A percentile compares a stretch with the other conserved stretches of the same genome.
Conservation (phyloP, 2,113 vertebrate genomes). For the Delphinapterus leucas region DNA sequence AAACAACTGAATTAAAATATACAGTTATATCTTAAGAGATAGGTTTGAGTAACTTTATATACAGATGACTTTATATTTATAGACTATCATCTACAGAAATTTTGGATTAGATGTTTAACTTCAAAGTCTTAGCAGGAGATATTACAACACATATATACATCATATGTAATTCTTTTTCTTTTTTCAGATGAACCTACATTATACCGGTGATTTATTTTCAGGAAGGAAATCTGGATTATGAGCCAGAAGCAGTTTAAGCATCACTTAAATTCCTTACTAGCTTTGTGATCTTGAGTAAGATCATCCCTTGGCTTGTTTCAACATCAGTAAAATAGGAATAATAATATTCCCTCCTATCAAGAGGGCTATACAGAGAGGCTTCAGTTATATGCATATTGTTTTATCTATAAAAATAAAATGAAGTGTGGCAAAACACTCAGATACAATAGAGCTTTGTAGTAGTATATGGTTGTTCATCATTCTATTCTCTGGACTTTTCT, state of each 20-base stretch:
- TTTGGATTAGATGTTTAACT: not conserved
- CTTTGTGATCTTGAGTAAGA: not conserved
- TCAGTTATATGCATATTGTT: not conserved
- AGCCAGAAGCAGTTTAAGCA: not conserved
- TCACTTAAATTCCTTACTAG: not conserved
- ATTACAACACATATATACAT: not conserved
- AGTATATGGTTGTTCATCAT: not conserved
- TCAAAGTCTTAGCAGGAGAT: not conserved
- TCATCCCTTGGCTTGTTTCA: not conserved
- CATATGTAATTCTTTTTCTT: not conserved
- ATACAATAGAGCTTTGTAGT: not conserved
- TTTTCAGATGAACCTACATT: not conserved
- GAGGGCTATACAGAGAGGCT: not conserved
- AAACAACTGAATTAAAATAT: not conserved
- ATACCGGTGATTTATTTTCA: not conserved
- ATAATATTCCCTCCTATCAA: not conserved
- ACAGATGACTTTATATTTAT: not conserved
- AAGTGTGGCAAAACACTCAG: not conserved
- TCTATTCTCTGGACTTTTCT: not conserved
- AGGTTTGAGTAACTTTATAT: not conserved
- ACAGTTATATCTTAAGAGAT: not conserved
- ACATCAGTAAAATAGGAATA: not conserved
- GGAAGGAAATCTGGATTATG: not conserved
- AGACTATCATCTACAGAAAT: not conserved
- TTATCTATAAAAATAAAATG: not conserved